Base-by-base conservation (phyloP, 1,140 invertebrate genomes). In the Chymomyza costata region DNA sequence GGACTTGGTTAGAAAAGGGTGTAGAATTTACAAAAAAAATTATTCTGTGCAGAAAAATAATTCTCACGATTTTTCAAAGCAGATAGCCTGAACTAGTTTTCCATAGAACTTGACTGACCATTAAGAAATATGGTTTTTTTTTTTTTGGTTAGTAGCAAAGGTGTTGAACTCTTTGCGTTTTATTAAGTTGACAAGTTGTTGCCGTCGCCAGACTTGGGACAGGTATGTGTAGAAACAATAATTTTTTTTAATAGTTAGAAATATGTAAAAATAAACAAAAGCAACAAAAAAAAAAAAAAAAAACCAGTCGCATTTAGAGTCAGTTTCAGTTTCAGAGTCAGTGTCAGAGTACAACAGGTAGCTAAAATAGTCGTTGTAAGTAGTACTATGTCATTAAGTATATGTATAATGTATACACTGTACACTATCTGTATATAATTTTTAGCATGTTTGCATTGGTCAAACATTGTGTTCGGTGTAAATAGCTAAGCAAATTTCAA, bases 51-150 rank as follows among this genome's bases (percentile, higher is more conserved):
- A 57, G 60, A 78, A 63, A 49, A 38, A 58, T 38, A 80, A 74
- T 80, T 80, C 73, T 65, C 73, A 80, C 73, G 73, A 80, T 80
- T 80, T 80, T 57, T 68, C 43, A 58, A 50, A 63, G 41, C 35
- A 54, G 73, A 78, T 78, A 41, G 17, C 18, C 28, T 40, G 63
- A 65, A 67, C 71, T 76, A 71, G 71, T 76, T 80, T 80, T 71
- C 65, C 63, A 44, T 58, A 63, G 71, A 76, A 76, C 50, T 76
- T 71, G 71, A n/a, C n/a, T n/a, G n/a, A n/a, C 67, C 70, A 61
- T 76, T 74, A 58, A 51, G 48, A 49, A 70, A 71, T 37, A 45
- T 19, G 17, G 40, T 30, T 10, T n/a, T 6, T 25, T 5, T 5
- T 25, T 25, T 32, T 31, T 62, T 41, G 58, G 40, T 39, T 39